Evolutionary conservation across 1,140 invertebrate genomes (phyloP), one percentile per base, ranked within the genome.

Genomic region (Spodoptera litura): DNA sequence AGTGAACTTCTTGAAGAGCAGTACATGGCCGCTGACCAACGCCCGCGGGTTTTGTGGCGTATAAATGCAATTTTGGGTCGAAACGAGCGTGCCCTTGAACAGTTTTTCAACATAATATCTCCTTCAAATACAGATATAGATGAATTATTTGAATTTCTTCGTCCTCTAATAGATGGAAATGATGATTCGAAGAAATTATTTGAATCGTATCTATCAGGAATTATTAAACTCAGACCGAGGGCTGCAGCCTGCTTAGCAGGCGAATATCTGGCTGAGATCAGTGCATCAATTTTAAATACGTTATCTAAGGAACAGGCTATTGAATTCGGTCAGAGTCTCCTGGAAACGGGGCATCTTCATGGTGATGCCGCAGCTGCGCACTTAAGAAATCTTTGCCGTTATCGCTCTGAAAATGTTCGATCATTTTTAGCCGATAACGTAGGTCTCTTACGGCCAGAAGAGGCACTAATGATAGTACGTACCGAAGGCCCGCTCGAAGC

Each of bases 131-230:
- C 70, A 35, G 93, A 94, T 51, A 53, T 93, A 6, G 89, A 94
- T 64, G 94, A 95, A 83, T 82, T 95, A 27, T 93, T 95, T 55
- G 89, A 92, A 27, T 94, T 95, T 74, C 82, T 95, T 13, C 83
- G 87, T 74, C 83, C 87, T 11, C 85, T 84, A n/a, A 83, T 91
- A 38, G 86, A 82, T 4, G 80, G 80, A 25, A 86, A 89, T 49
- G 80, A 78, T 20, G 84, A 85, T 27, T 73, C 77, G 15, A 87
- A 52, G 64, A 83, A 49, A 25, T 73, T 74, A n/a, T 75, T 89
- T 27, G 83, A 81, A 76, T 80, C 82, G 10, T 59, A 87, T 81
- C 81, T 93, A 9, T 64, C 87, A 1, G 61, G 75, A 4, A 70
- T 94, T 3, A 84, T 90, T 13, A 78, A 85, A 44, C 76, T 92